Evolutionary conservation across 2,888 invertebrate species (phyloP), one percentile per base, ranked within the genome.

Genomic region (Pristionchus japonicus): DNA sequence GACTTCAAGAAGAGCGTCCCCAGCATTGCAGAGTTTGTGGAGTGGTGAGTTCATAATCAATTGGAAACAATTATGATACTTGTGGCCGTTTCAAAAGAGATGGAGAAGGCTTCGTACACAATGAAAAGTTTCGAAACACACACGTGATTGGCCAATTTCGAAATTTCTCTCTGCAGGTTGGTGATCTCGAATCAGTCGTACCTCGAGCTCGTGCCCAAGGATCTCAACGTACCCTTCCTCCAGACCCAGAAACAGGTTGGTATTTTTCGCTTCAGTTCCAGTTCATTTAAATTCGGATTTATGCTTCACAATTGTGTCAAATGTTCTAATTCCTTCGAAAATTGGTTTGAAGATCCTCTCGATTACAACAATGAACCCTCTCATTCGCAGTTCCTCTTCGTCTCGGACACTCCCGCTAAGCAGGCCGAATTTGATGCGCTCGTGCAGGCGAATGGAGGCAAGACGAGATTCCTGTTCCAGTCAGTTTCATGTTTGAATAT

Each of bases 351-450:
- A n/a, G n/a, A n/a, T n/a, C n/a, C n/a, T n/a, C n/a, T n/a, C n/a
- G n/a, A n/a, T n/a, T n/a, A n/a, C n/a, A n/a, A n/a, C n/a, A n/a
- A n/a, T n/a, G n/a, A n/a, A n/a, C n/a, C n/a, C n/a, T n/a, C n/a
- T n/a, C n/a, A n/a, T n/a, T n/a, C n/a, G n/a, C n/a, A 85, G 85
- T 85, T 64, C 15, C 64, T 85, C 61, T 85, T 85, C 64, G 85
- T 85, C 1, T n/a, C 61, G 2, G 85, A 85, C 23, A 64, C 85
- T 27, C 85, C 85, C 1, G 17, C 37, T 0, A 85, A 85, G 64
- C 85, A 85, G 43, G 85, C 57, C 4, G 61, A 85, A 34, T 85
- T 85, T 64, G 85, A 85, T 61, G 15, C 6, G 3, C 43, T 85
- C 0, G 85, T 85, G 40, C 17, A 37, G 3, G 15, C 23, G 27